Evolutionary conservation across 2,113 vertebrate genomes (phyloP).

Genomic region (Neotragus moschatus): DNA sequence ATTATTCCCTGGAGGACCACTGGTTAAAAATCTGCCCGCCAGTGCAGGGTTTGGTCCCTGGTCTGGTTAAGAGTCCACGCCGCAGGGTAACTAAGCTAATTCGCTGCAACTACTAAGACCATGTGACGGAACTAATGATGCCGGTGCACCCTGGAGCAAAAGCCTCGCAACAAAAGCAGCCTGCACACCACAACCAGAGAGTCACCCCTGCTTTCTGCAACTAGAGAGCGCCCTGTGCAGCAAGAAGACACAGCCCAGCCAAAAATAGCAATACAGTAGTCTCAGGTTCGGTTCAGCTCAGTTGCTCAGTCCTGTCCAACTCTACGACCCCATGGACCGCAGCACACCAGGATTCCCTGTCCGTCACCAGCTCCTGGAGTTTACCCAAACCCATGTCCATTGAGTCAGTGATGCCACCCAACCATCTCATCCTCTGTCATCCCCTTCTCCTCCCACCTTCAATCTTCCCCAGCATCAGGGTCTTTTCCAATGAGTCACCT

Average conservation of each 20-base stretch:
- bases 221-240: not conserved
- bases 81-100: not conserved
- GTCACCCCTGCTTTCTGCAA: not conserved
- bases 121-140: not conserved
- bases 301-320: not conserved
- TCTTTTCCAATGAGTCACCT: not conserved
- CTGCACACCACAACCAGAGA: not conserved
- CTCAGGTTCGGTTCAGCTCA: not conserved
- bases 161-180: not conserved
- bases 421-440: not conserved
- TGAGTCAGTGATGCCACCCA: not conserved
- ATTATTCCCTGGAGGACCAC: not conserved
- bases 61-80: not conserved
- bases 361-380: not conserved
- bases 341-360: not conserved
- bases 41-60: not conserved
- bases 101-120: not conserved
- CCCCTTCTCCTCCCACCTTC: not conserved
- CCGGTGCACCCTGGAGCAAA: not conserved
- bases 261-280: not conserved
- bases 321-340: not conserved
- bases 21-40: not conserved
- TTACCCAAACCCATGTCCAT: not conserved
- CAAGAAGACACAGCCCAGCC: not conserved
- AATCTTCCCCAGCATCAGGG: not conserved